phyloP scores from a whole-genome alignment of 2,888 invertebrate species.

The Drosophila aldrichi region DNA sequence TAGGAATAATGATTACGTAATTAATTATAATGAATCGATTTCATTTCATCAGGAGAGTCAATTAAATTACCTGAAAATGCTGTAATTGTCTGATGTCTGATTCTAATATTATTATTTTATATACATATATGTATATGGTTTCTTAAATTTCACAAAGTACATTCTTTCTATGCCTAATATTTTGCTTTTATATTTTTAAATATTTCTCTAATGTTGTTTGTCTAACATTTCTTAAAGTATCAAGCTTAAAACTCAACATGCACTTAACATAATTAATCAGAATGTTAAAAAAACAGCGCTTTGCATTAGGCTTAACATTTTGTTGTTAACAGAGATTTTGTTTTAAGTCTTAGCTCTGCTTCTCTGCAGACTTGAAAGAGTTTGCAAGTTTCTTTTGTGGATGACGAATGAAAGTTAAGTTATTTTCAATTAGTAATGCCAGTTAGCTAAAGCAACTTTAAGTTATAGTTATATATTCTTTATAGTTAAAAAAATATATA shows the following conservation, averaged over 20 bases:
- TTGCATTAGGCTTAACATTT: neutral
- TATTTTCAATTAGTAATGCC: too few relatives aligned
- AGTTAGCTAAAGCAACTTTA: too few relatives aligned
- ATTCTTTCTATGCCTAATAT: neutral
- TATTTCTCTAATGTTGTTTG: neutral
- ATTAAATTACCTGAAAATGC: neutral
- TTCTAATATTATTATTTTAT: too few relatives aligned
- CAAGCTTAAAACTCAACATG: neutral
- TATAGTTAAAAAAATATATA: too few relatives aligned
- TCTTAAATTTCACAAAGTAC: too few relatives aligned
- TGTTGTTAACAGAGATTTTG: neutral
- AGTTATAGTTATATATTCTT: too few relatives aligned
- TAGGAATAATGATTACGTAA: neutral
- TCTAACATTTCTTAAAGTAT: neutral
- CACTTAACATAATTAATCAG: neutral
- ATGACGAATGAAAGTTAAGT: too few relatives aligned
- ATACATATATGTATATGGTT: too few relatives aligned
- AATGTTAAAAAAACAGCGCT: neutral
- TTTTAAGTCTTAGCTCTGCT: neutral
- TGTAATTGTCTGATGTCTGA: neutral
- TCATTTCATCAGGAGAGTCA: neutral
- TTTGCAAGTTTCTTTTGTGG: neutral
- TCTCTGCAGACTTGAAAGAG: neutral
- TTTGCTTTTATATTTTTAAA: too few relatives aligned
- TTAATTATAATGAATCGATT: constrained; percentile 3